phyloP scores from a whole-genome alignment of 30 jellyfish, hydroid and myxozoan species.

The Clytia hemisphaerica region DNA sequence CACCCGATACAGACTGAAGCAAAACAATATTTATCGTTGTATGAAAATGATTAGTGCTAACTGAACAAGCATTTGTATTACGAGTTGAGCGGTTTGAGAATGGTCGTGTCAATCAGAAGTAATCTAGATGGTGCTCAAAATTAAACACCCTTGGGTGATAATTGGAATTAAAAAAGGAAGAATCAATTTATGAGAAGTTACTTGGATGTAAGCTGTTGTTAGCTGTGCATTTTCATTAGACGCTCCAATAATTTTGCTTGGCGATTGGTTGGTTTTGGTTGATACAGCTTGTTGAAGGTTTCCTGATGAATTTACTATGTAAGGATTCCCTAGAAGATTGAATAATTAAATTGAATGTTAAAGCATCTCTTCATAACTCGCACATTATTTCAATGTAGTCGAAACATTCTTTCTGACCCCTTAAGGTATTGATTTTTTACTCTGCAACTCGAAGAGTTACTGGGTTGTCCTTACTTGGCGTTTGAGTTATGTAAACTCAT shows the following conservation, averaged over 20 bases:
- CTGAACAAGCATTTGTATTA: neutral
- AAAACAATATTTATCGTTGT: neutral
- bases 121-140: neutral
- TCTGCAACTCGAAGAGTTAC: too few relatives aligned
- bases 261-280: slow-evolving; percentile 66
- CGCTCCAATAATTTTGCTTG: slow-evolving; percentile 34
- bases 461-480: too few relatives aligned
- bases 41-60: neutral
- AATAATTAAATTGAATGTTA: too few relatives aligned
- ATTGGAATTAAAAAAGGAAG: neutral
- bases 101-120: neutral
- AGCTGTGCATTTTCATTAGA: slow-evolving; percentile 30
- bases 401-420: too few relatives aligned
- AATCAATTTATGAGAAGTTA: too few relatives aligned
- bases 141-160: neutral
- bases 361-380: too few relatives aligned
- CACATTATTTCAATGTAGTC: too few relatives aligned
- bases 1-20: slow-evolving; percentile 75
- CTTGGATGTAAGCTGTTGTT: slow-evolving; percentile 85
- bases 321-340: slow-evolving; percentile 56
- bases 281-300: slow-evolving; percentile 47
- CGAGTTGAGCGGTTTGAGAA: neutral
- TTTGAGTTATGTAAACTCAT: too few relatives aligned
- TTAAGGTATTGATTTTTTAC: too few relatives aligned
- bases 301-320: slow-evolving; percentile 78